Evolutionary conservation across 2,113 vertebrate species (phyloP), one percentile per base, ranked within the genome.

Genomic region (Phocoena sinus): DNA sequence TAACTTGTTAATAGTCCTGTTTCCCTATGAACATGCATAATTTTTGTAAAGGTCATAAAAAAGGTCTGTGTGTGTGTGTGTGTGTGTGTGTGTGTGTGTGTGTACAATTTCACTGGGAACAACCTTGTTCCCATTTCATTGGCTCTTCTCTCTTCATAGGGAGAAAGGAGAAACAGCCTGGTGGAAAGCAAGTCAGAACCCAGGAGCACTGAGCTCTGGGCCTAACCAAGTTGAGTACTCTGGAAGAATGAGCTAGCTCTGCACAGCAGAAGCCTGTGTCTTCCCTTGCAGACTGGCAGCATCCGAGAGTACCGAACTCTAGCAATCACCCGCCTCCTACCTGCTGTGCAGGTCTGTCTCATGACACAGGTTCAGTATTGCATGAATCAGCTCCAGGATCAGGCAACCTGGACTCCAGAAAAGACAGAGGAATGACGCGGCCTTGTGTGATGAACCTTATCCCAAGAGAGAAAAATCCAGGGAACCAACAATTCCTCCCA

Each of bases 301-400:
- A 53, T 12, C 67, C 20, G 6, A 5, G 62, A 58, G 50, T 12
- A 56, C 38, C 7, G 21, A 8, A 41, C 31, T 3, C 63, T 2
- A 80, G 20, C 44, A 65, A 26, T 25, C 13, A 0, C 7, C 36
- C 17, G 17, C 31, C 11, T 41, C 97, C 93, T 97, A 99, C 99
- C 99, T 99, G 98, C 98, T 99, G 83, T 98, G 98, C 56, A 99
- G 98, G 98, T 99, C 99, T 88, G 99, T 99, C 96, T 99, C 99
- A 21, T 99, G 99, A 96, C 99, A 99, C 63, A 99, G 98, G 87
- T 99, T 99, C 63, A 99, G 98, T 94, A 99, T 99, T 3, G 99
- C 99, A 91, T 99, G 99, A 94, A 99, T 99, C 98, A 99, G 97
- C 98, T 99, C 99, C 97, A 99, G 97, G 97, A 99, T 99, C 12